Base-by-base conservation (phyloP, 1,140 invertebrate genomes). In the Formica exsecta region DNA sequence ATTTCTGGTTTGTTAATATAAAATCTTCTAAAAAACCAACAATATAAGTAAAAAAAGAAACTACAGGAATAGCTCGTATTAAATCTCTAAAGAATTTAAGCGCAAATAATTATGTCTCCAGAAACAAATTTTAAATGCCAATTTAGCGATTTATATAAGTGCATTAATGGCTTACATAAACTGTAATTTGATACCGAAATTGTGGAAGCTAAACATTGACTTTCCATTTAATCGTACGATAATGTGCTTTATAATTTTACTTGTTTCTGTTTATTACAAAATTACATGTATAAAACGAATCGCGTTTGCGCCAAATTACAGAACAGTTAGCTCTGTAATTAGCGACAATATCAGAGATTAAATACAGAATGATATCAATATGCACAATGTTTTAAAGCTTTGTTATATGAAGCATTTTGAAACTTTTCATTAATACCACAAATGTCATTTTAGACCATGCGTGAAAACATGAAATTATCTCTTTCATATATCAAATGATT, bases 381-480 rank as follows among this genome's bases (percentile, higher is more conserved):
- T n/a, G 38, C 3, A 44, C 62, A 36, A 61, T 74, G 68, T 62
- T 83, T 83, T 83, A 83, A 74, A 83, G 79, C 79, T 74, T 83
- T 57, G 38, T 81, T 71, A 81, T 61, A 59, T 70, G 54, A 71
- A 83, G 68, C 54, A 73, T 83, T 74, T 74, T 38, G 38, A 74
- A 83, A 83, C 79, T 83, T 83, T 83, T 83, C 79, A 83, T 74
- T 83, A 74, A 83, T 74, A 59, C 54, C 79, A 54, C 76, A 83
- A 83, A 83, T 83, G 68, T 83, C 79, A 83, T 73, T 83, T 73
- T 83, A 83, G 68, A 83, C 79, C 68, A 61, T 83, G 68, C 79
- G 59, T 83, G 79, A 83, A 81, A 81, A 81, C 38, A 70, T 73
- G 36, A 81, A 83, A 83, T 83, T 83, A 83, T 54, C 79, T 83